Base-by-base conservation (phyloP, 2,888 invertebrate genomes). In the Mactromeris polynyma region DNA sequence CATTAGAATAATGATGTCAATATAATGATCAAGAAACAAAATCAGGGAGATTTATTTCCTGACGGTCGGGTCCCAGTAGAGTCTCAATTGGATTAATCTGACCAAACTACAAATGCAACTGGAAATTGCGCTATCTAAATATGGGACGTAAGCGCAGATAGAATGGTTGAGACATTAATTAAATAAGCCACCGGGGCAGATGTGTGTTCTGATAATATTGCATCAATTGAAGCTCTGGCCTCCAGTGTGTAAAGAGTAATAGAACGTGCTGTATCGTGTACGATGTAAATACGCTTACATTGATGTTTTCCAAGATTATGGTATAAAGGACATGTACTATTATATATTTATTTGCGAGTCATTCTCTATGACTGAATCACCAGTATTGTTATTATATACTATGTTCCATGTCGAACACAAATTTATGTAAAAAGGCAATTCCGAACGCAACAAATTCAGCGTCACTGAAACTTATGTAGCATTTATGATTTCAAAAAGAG, bases 1-100 rank as follows among this genome's bases (percentile, higher is more conserved):
- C 83, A 83, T 83, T 83, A 83, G 73, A 42, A 31, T 83, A 83
- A 83, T 83, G 69, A 83, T 83, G 73, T 73, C 46, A 83, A 83
- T 83, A 26, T 83, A 19, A 73, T 83, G 26, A 73, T 73, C 19
- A 31, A 21, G 33, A 46, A 33, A 46, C 69, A 73, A 73, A 83
- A 73, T 69, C 31, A 83, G 46, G 42, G 83, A 83, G 31, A 83
- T 73, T 46, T 46, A 31, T 83, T 81, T 83, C 73, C 83, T 64
- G 83, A 31, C 42, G n/a, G 33, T 33, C 19, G 40, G 31, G 58
- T 73, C 69, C 73, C 83, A 69, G 21, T 19, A 46, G 83, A 40
- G 31, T 31, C 69, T 11, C 38, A 3, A 46, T 73, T 73, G 73
- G 73, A 73, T 73, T 73, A 73, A 33, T 33, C 31, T 26, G 26